Conservation (phyloP, 2,888 invertebrate genomes). For the Aleiodes alternator region DNA sequence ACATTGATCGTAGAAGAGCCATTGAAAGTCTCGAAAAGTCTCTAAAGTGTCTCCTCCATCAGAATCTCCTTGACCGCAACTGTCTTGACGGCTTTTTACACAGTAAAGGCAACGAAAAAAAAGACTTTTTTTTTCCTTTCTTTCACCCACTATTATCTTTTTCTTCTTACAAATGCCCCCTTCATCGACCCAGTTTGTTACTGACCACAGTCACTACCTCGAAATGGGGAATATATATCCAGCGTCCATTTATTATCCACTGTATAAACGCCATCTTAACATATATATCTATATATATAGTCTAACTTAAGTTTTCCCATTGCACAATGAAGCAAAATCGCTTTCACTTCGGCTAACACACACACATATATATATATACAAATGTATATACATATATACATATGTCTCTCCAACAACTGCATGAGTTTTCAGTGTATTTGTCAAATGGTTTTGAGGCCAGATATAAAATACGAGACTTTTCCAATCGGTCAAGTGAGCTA, state of each 20-base stretch:
- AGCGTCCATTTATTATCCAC: conserved; percentile 46
- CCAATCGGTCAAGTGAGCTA: conserved; percentile 17
- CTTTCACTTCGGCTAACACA: conserved; percentile 57
- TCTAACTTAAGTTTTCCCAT: conserved; percentile 48
- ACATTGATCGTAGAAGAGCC: conserved; percentile 30
- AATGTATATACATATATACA: too few species aligned
- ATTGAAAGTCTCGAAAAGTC: conserved; percentile 25
- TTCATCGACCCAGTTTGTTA: conserved; percentile 20
- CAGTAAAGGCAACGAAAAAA: background rate
- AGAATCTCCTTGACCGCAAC: conserved; percentile 31
- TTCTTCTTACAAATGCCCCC: background rate
- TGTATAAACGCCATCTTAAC: conserved; percentile 19
- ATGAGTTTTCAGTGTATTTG: conserved; percentile 7
- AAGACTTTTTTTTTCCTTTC: background rate
- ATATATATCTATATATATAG: conserved; percentile 41
- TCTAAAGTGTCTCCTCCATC: conserved; percentile 20
- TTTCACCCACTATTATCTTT: background rate
- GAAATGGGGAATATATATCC: conserved; percentile 7
- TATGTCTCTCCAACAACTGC: background rate
- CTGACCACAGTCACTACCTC: conserved; percentile 10
- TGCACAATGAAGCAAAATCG: conserved; percentile 57
- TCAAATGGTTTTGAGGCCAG: background rate
- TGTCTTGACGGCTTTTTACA: conserved; percentile 13
- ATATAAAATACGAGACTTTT: conserved; percentile 21
- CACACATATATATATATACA: background rate